A percentile compares a stretch with the other conserved stretches of the same genome.
Conservation (phyloP, 2,797 vertebrate species). For the Selene dorsalis region DNA sequence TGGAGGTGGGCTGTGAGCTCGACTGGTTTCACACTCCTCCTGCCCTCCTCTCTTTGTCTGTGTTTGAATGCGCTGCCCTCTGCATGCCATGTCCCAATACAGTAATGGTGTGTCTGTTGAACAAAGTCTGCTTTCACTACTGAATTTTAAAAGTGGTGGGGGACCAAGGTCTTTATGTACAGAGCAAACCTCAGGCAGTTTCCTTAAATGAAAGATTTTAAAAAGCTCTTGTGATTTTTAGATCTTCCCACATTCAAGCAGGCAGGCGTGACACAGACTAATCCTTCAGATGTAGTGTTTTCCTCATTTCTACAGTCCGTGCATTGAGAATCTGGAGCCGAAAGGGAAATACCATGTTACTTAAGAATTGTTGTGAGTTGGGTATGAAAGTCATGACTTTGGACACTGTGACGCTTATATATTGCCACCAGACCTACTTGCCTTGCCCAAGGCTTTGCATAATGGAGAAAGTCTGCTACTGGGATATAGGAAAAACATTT, state of each 20-base stretch:
- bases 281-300: slow-evolving; percentile 53
- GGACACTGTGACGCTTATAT: slow-evolving; percentile 10
- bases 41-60: slow-evolving; percentile 30
- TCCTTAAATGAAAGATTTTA: slow-evolving; percentile 46
- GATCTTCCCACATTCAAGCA: slow-evolving; percentile 47
- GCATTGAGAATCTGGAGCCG: slow-evolving; percentile 30
- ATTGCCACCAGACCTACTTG: slow-evolving; percentile 27
- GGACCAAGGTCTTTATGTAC: slow-evolving; percentile 54
- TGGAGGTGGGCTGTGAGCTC: slow-evolving; percentile 52
- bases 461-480: not conserved
- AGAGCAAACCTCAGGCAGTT: slow-evolving; percentile 51
- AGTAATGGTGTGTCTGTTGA: slow-evolving; percentile 51
- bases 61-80: slow-evolving; percentile 53
- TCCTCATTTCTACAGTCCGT: slow-evolving; percentile 35
- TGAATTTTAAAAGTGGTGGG: slow-evolving; percentile 40
- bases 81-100: slow-evolving; percentile 44
- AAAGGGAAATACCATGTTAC: slow-evolving; percentile 36
- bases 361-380: slow-evolving; percentile 10
- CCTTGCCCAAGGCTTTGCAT: not conserved
- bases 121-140: slow-evolving; percentile 69
- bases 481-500: not conserved
- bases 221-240: slow-evolving; percentile 47
- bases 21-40: slow-evolving; percentile 52
- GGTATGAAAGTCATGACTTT: slow-evolving; percentile 11
- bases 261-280: slow-evolving; percentile 47